Conservation (phyloP, 1,140 invertebrate genomes). For the Armadillidium nasatum region DNA sequence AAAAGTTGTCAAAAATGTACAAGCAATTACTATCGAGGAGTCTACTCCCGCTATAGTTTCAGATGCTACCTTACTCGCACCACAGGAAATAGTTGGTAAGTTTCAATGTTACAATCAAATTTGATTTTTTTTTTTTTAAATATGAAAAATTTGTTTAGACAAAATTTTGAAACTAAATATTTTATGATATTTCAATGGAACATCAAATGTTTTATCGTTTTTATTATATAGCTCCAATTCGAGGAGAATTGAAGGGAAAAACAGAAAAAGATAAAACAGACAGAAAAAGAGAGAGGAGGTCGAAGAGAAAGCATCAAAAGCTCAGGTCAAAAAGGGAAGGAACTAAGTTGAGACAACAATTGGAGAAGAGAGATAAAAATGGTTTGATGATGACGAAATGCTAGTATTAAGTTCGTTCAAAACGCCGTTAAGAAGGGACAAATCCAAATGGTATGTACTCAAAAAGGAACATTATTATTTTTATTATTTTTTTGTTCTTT, state of each 20-base stretch:
- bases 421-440: constrained; percentile 46
- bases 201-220: not conserved
- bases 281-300: constrained; percentile 78
- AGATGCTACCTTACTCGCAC: constrained; percentile 80
- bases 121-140: constrained; percentile 18
- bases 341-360: constrained; percentile 55
- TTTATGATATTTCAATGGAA: not conserved
- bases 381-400: constrained; percentile 41
- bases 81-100: constrained; percentile 82
- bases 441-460: constrained; percentile 47
- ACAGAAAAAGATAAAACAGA: constrained; percentile 78
- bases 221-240: constrained; percentile 59
- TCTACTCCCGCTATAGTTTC: constrained; percentile 81
- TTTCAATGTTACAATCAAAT: not conserved
- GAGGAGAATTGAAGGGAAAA: constrained; percentile 70
- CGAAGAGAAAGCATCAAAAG: constrained; percentile 74
- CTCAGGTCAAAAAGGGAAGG: constrained; percentile 43
- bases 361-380: constrained; percentile 52
- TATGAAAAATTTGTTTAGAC: constrained; percentile 14
- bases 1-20: constrained; percentile 84
- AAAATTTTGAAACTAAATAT: not conserved
- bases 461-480: not conserved
- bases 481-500: not conserved
- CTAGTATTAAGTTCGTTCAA: constrained; percentile 41
- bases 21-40: constrained; percentile 90